Evolutionary conservation across 35 echinoderm and acorn worm species (phyloP).

Genomic region (Ophioderma brevispina): DNA sequence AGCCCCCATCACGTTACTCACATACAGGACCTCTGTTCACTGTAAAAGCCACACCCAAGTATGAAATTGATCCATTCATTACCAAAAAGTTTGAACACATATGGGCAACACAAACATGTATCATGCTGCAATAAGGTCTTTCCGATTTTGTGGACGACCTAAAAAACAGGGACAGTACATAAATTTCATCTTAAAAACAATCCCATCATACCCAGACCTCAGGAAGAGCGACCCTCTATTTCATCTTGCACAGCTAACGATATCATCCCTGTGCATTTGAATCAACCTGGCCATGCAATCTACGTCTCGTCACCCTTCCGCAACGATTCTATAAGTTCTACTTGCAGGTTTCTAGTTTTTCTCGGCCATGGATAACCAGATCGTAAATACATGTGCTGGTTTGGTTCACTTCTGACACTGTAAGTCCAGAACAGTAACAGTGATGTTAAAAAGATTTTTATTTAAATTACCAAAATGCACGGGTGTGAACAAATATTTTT

Average conservation of each 20-base stretch:
- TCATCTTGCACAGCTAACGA: slow-evolving; percentile 46
- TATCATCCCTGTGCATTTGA: slow-evolving; percentile 24
- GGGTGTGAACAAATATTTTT: too few relatives aligned
- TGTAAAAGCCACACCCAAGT: too few relatives aligned
- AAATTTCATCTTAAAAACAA: neutral
- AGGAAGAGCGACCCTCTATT: slow-evolving; percentile 55
- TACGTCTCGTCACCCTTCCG: neutral
- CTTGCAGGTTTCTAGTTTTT: slow-evolving; percentile 24
- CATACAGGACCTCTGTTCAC: too few relatives aligned
- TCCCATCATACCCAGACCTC: slow-evolving; percentile 41
- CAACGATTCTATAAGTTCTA: slow-evolving; percentile 8
- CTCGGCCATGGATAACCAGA: slow-evolving; percentile 43
- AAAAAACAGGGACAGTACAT: too few relatives aligned
- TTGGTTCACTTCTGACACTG: slow-evolving; percentile 72
- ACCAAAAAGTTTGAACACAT: too few relatives aligned
- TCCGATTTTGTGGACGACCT: too few relatives aligned
- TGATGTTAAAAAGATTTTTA: too few relatives aligned
- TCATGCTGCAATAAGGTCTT: too few relatives aligned
- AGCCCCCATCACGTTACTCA: too few relatives aligned
- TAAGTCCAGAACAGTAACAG: neutral
- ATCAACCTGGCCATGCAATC: slow-evolving; percentile 27
- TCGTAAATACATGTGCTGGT: slow-evolving; percentile 44
- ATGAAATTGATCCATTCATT: too few relatives aligned
- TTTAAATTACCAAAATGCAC: too few relatives aligned
- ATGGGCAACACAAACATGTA: too few relatives aligned